Conservation (phyloP, 2,113 vertebrate genomes). For the Otis tarda region DNA sequence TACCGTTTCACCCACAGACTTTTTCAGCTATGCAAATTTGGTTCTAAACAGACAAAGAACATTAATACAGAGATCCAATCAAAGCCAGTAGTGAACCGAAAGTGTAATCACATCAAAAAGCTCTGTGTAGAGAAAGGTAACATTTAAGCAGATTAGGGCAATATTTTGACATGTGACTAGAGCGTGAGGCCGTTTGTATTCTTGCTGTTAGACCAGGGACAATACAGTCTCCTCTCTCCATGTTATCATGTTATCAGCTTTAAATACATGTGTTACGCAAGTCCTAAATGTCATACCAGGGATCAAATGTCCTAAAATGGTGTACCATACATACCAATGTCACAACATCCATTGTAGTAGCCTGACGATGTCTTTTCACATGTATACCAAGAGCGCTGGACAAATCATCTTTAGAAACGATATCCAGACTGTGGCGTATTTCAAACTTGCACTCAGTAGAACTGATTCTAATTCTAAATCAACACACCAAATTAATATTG, state of each 20-base stretch:
- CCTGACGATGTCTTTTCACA: background rate
- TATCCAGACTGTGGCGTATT: background rate
- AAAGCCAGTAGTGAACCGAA: background rate
- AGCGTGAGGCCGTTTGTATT: accelerated
- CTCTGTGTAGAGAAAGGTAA: background rate
- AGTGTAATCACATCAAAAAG: background rate
- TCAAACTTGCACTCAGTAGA: background rate
- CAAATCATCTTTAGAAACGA: background rate
- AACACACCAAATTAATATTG: background rate
- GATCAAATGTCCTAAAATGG: background rate
- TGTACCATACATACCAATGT: background rate
- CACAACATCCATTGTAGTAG: background rate
- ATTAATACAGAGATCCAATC: background rate
- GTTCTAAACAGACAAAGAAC: background rate
- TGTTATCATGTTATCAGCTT: background rate
- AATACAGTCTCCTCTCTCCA: background rate
- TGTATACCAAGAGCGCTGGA: accelerated
- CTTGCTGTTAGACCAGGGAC: background rate
- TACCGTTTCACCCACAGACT: accelerated
- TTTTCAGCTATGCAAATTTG: background rate
- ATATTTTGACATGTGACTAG: too few species aligned
- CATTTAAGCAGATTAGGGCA: background rate
- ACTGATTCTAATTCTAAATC: background rate
- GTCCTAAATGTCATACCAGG: accelerated
- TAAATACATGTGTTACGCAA: background rate